Base-by-base conservation (phyloP, 2,113 vertebrate genomes). In the Protobothrops flavoviridis region DNA sequence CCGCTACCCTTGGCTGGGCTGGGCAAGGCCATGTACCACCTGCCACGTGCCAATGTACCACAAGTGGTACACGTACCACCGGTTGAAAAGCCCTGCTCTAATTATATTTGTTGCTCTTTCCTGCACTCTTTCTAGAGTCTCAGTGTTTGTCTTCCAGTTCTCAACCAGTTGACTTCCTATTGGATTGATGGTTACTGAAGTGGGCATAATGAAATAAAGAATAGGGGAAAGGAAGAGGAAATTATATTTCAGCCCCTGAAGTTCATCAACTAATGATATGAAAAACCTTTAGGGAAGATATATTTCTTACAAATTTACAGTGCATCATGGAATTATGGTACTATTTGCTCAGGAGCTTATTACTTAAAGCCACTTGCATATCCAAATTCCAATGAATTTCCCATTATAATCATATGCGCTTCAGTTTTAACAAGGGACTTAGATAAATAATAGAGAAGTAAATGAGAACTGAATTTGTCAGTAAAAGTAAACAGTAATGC, bases 161-260 rank as follows among this genome's bases (percentile, higher is more conserved):
- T 69, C 61, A 69, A 97, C 95, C 96, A 93, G 95, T 95, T 96
- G 96, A 95, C 95, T 93, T 97, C 53, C 64, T 95, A 92, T 57
- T 59, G 96, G 97, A 89, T 95, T 97, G 97, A 97, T 97, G 97
- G 96, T 97, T 97, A 97, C 95, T 98, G 98, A 98, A 96, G 97
- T 98, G 97, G 96, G 96, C 96, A 97, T 97, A 98, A 98, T 98
- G 97, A 98, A 98, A 98, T 98, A 97, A 98, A 95, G 95, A 97
- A 97, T 97, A 96, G 95, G 95, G 96, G 93, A 96, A 94, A 91
- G 96, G 95, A 95, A 94, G 92, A 69, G 21, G 93, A 97, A 97
- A 97, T 97, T 95, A 95, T 97, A 96, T 97, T 98, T 97, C 97
- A 96, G 97, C 97, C 94, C 96, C 88, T 0, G 96, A 97, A 98